phyloP scores from a whole-genome alignment of 2,797 vertebrate genomes.

The Peromyscus melanophrys region DNA sequence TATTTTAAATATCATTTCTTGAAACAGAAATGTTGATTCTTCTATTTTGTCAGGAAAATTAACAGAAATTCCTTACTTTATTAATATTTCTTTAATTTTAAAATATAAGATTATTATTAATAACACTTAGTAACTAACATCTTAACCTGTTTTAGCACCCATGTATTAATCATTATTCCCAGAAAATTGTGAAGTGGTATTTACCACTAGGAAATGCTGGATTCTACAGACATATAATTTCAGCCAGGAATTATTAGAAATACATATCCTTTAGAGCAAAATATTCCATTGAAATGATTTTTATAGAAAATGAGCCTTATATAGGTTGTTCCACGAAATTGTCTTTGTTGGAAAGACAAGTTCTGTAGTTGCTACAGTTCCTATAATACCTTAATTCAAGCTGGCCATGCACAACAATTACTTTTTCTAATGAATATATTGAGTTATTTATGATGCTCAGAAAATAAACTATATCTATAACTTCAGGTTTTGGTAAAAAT shows the following conservation, averaged over 20 bases:
- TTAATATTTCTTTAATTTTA: not conserved
- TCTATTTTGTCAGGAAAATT: not conserved
- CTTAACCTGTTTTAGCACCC: not conserved
- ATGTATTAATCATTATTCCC: not conserved
- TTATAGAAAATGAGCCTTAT: not conserved
- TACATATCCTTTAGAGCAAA: not conserved
- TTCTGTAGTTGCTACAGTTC: not conserved
- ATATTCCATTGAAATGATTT: not conserved
- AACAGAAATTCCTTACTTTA: not conserved
- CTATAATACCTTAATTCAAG: not conserved
- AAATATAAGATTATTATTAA: not conserved
- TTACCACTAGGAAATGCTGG: not conserved
- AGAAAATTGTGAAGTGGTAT: not conserved
- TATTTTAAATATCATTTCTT: not conserved
- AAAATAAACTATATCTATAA: not conserved
- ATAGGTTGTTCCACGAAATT: not conserved
- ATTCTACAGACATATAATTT: not conserved
- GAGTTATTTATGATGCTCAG: not conserved
- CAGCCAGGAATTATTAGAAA: not conserved
- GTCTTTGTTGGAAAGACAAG: not conserved
- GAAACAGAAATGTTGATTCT: not conserved
- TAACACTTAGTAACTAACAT: not conserved
- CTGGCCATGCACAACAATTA: not conserved
- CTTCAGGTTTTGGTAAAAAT: not conserved
- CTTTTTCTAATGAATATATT: not conserved